Base-by-base conservation (phyloP, 2,113 vertebrate species). In the Mormyrus iriodes region DNA sequence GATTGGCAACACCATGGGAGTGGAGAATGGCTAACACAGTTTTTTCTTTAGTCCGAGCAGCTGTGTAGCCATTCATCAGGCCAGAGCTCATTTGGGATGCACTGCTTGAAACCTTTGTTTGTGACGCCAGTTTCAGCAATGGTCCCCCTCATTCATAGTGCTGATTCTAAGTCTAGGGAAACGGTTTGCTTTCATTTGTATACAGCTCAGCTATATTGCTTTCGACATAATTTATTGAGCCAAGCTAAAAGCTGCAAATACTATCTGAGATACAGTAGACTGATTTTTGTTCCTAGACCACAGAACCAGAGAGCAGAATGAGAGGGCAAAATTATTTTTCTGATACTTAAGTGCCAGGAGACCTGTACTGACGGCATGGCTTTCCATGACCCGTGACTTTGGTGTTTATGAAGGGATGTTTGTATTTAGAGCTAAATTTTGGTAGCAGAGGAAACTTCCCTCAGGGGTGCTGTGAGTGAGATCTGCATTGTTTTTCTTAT, bases 141-240 rank as follows among this genome's bases (percentile, higher is more conserved):
- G 89, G 88, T 53, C 84, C 85, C 69, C 89, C 86, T 90, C 82
- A 90, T 89, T 89, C 89, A 89, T 49, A 89, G 90, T 91, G 82
- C 69, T 89, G 91, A 69, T 87, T 91, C 88, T 88, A 89, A 91
- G 90, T 91, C 93, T 93, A 93, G 94, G 92, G 69, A 94, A 92
- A 90, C 90, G 94, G 93, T 94, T 94, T 95, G 93, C 94, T 91
- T 44, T 93, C 93, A 92, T 90, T 0, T 91, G 85, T 46, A 91
- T 91, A 94, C 93, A 94, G 94, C 91, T 92, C 94, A 90, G 94
- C 93, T 94, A 91, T 91, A 93, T 94, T 91, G 93, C 79, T 92
- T 95, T 96, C 95, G 96, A 95, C 96, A 94, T 95, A 95, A 97
- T 97, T 96, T 97, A 96, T 95, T 93, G 95, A 96, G 95, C 92